Base-by-base conservation (phyloP, 2,797 vertebrate genomes). In the Nothura maculosa region DNA sequence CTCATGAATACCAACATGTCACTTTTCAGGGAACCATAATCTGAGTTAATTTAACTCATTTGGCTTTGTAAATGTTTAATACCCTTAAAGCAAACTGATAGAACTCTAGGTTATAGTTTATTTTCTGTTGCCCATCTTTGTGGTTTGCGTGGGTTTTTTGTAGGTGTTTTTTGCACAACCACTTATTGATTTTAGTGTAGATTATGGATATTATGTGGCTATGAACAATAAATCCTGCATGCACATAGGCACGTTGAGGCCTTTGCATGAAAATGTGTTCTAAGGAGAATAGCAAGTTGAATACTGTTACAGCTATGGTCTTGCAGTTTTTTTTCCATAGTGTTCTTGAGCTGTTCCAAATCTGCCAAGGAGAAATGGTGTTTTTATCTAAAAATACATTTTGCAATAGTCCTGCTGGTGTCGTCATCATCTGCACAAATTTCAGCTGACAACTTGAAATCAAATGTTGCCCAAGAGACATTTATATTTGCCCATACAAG, bases 321-420 rank as follows among this genome's bases (percentile, higher is more conserved):
- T 76, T 89, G 30, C 55, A 83, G 90, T 73, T n/a, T 13, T 13
- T 22, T 32, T 72, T 95, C 60, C 20, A 0, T 5, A 7, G 86
- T n/a, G 60, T 78, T 93, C 81, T 67, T 1, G 24, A 92, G 86
- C 90, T 70, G 24, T 43, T 92, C 70, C 76, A 79, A 87, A 18
- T 74, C 89, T 96, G 93, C 77, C 90, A 64, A 45, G 66, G 40
- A 92, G 77, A 93, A 92, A 74, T 25, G 76, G 67, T 78, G 12
- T 83, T 95, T 96, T 93, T 95, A 91, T 94, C 94, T 94, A 73
- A 96, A 96, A 94, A 79, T 91, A 50, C 83, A 84, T 95, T 94
- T 89, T 67, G 84, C 52, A 64, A 9, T 84, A 57, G 74, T 78
- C 94, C 89, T 94, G 42, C 84, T 89, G 87, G 90, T 96, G 89